Evolutionary conservation across 2,888 invertebrate genomes (phyloP), one percentile per base, ranked within the genome.

Genomic region (Pammene aurita): DNA sequence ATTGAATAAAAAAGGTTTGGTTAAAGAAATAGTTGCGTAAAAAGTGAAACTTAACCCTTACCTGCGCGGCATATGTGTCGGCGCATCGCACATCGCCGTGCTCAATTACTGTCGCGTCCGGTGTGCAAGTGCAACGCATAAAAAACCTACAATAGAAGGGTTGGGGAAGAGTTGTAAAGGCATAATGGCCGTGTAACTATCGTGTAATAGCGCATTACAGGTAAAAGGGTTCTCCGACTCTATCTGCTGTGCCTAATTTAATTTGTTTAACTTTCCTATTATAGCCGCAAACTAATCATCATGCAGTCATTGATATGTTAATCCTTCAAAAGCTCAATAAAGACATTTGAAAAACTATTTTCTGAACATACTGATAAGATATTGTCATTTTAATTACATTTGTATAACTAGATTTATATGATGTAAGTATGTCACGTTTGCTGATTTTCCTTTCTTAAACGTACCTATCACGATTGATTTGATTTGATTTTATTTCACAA

Each of bases 171-270:
- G 87, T 88, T 88, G 83, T 83, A 84, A 84, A 84, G 77, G 81
- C 82, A 87, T 90, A 88, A 91, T 86, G 84, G 79, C 84, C 91
- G 89, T 91, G 89, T 92, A 92, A 92, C 88, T 86, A 90, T 90
- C 91, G 87, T 87, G 87, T 91, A 91, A 91, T 90, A 89, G 87
- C 81, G 80, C 80, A 79, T 79, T 80, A 82, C 88, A 89, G 86
- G 88, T 89, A 87, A 80, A 88, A 84, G 86, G 86, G 87, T 84
- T 85, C 78, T 68, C 72, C 62, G 41, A 4, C 26, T 26, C 26
- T 26, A 26, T 26, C 18, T 52, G 41, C 58, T 58, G 65, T 42
- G 58, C 13, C 52, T 55, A 65, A 69, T 69, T 65, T 55, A 65
- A 69, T 69, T 65, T 55, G 46, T 76, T 80, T 81, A 77, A 82